These are phyloP conservation scores for Pyrocoelia pectoralis DNA, from an alignment of 2,888 invertebrate genomes.

Conservation along the genomic window DNA sequence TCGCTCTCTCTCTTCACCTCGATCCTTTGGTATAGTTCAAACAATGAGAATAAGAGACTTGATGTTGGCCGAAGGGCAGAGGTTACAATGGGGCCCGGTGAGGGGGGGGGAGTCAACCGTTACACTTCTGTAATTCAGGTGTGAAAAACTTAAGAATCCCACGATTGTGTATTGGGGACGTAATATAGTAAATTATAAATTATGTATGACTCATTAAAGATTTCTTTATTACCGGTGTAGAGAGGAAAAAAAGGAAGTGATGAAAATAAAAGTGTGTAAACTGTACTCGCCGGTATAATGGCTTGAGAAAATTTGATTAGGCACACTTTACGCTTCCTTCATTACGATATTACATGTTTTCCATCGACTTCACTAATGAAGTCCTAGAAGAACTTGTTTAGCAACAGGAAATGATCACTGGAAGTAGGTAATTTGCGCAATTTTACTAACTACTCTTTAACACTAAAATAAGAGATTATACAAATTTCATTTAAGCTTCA, in stretches of 20 bases:
- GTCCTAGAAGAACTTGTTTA: too few species aligned
- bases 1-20: slow-evolving; percentile 13
- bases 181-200: slow-evolving; percentile 32
- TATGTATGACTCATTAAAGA: slow-evolving; percentile 40
- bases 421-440: too few species aligned
- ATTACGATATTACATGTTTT: not conserved
- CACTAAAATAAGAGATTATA: too few species aligned
- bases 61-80: slow-evolving; percentile 35
- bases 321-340: not conserved
- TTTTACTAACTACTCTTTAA: too few species aligned
- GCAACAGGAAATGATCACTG: not conserved
- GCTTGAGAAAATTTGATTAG: not conserved
- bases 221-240: slow-evolving; percentile 21
- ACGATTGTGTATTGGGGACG: slow-evolving; percentile 37
- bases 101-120: slow-evolving; percentile 29
- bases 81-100: slow-evolving; percentile 31
- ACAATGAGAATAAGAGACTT: slow-evolving; percentile 19
- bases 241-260: slow-evolving; percentile 18
- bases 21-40: slow-evolving; percentile 7
- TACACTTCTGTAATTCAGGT: slow-evolving; percentile 42
- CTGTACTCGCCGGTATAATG: not conserved
- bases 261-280: slow-evolving; percentile 25
- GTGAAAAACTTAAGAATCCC: slow-evolving; percentile 38
- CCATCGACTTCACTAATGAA: too few species aligned
- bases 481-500: too few species aligned